Evolutionary conservation across 2,888 invertebrate genomes (phyloP).

Genomic region (Baronia brevicornis): DNA sequence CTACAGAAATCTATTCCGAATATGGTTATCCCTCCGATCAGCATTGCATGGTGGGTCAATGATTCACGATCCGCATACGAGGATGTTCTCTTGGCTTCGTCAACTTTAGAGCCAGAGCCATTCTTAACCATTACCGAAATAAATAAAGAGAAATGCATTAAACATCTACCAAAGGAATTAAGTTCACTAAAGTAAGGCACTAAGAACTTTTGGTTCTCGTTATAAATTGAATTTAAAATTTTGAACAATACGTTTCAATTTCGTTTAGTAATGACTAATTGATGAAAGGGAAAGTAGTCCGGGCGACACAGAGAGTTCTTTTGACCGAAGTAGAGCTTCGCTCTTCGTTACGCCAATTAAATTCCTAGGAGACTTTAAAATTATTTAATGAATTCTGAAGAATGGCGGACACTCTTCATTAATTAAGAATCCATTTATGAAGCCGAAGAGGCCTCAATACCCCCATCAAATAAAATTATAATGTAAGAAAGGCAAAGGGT

Average conservation of each 20-base stretch:
- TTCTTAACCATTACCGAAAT: too few relatives aligned
- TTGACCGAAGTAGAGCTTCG: conserved; percentile 28
- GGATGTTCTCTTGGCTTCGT: too few relatives aligned
- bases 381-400: conserved; percentile 18
- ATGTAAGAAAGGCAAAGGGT: neutral
- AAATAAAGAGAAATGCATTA: too few relatives aligned
- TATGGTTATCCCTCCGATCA: too few relatives aligned
- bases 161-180: too few relatives aligned
- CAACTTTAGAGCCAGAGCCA: too few relatives aligned
- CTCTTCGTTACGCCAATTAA: conserved; percentile 47
- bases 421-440: conserved; percentile 18
- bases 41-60: too few relatives aligned
- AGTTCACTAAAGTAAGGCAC: too few relatives aligned
- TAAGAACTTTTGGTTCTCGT: too few relatives aligned
- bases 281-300: conserved; percentile 27
- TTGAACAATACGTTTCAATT: conserved; percentile 35
- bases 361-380: conserved; percentile 14
- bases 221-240: too few relatives aligned
- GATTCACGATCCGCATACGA: too few relatives aligned
- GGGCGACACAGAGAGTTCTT: conserved; percentile 39
- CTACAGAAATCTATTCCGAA: too few relatives aligned
- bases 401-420: conserved; percentile 12
- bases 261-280: conserved; percentile 38
- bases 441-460: conserved; percentile 2
- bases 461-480: conserved; percentile 1